Evolutionary conservation across 2,797 vertebrate genomes (phyloP).

Genomic region (Loriculus beryllinus): DNA sequence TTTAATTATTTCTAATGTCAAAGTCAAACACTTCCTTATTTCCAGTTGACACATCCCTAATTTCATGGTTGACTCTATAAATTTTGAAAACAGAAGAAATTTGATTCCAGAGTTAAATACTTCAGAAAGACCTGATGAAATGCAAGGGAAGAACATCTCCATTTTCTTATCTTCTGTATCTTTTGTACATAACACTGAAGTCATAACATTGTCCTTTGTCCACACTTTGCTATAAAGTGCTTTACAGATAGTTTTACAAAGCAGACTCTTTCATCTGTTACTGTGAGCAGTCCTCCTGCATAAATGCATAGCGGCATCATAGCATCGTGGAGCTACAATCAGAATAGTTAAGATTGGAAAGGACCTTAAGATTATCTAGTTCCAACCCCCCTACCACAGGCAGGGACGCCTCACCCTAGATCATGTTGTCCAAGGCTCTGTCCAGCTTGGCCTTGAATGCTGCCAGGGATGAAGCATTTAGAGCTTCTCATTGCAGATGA

Average conservation of each 20-base stretch:
- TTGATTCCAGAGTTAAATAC: neutral
- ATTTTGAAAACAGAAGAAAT: neutral
- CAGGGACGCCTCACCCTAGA: neutral
- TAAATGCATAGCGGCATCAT: neutral
- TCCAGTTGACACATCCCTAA: neutral
- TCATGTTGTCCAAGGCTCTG: neutral
- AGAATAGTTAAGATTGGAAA: neutral
- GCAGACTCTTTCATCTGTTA: neutral
- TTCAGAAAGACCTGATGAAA: neutral
- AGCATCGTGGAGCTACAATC: neutral
- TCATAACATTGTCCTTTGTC: neutral
- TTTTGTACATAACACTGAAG: neutral
- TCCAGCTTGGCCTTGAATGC: neutral
- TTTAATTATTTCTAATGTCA: slow-evolving; percentile 62
- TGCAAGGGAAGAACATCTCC: neutral
- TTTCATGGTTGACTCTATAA: neutral
- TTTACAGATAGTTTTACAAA: neutral
- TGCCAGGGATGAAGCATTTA: neutral
- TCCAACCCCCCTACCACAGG: neutral
- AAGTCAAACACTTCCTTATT: slow-evolving; percentile 51
- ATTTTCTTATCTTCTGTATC: neutral
- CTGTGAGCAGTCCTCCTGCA: neutral
- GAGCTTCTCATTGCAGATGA: neutral
- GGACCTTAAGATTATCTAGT: neutral
- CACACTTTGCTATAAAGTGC: neutral